A percentile compares a stretch with the other conserved stretches of the same genome.
phyloP scores from a whole-genome alignment of 2,113 vertebrate species.

The Vicugna pacos region DNA sequence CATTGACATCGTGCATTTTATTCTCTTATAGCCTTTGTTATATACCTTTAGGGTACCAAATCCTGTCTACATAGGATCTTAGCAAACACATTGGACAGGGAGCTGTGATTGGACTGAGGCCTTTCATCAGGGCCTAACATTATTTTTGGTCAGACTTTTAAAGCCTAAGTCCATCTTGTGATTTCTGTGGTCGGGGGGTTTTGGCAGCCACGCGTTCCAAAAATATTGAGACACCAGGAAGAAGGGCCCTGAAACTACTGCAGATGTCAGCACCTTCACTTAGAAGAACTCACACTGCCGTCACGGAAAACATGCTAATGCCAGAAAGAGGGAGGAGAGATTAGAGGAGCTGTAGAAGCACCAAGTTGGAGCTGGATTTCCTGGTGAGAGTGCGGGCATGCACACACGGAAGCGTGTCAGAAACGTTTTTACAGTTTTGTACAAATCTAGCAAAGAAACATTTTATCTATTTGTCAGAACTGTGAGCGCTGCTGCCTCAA shows the following conservation, averaged over 20 bases:
- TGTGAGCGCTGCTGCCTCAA: constrained; percentile 42
- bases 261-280: constrained; percentile 64
- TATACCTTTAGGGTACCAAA: background rate
- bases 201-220: constrained; percentile 41
- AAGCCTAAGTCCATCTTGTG: constrained; percentile 37
- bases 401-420: constrained; percentile 46
- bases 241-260: background rate
- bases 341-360: constrained; percentile 52
- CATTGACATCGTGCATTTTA: background rate
- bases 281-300: constrained; percentile 1
- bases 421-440: constrained; percentile 39
- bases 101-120: background rate
- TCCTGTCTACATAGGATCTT: background rate
- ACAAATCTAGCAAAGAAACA: constrained; percentile 59
- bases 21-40: background rate
- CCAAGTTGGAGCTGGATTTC: constrained; percentile 63
- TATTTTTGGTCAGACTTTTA: constrained; percentile 58
- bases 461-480: constrained; percentile 73
- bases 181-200: constrained; percentile 54
- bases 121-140: constrained; percentile 26
- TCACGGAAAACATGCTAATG: constrained; percentile 59
- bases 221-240: constrained; percentile 51
- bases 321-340: constrained; percentile 57
- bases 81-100: background rate
- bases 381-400: background rate